phyloP scores from a whole-genome alignment of 2,797 vertebrate species.

The Falco cherrug region DNA sequence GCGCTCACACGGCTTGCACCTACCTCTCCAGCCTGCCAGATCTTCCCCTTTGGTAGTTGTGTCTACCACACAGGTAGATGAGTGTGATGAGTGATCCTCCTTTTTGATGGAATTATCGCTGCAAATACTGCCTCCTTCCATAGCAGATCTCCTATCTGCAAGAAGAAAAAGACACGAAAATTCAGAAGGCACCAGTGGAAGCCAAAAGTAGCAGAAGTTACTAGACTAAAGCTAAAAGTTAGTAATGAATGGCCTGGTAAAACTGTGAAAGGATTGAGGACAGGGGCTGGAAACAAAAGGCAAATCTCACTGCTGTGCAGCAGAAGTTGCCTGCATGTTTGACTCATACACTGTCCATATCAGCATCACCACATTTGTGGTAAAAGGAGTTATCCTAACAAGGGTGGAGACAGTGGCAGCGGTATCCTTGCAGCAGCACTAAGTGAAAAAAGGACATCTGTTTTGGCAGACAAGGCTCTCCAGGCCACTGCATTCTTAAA shows the following conservation, averaged over 20 bases:
- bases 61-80: constrained; percentile 88
- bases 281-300: background rate
- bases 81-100: constrained; percentile 82
- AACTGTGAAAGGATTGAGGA: background rate
- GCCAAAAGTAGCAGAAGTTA: background rate
- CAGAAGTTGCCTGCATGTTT: background rate
- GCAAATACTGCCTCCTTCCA: constrained; percentile 78
- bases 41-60: constrained; percentile 88
- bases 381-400: background rate
- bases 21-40: constrained; percentile 78
- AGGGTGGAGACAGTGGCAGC: background rate
- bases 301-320: background rate
- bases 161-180: background rate
- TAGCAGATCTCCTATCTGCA: constrained; percentile 77
- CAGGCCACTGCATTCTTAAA: background rate
- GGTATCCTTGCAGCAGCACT: background rate
- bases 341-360: background rate
- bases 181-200: background rate
- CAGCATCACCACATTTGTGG: background rate
- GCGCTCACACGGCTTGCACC: background rate
- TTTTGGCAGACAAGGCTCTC: background rate
- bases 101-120: constrained; percentile 79
- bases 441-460: background rate
- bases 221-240: background rate
- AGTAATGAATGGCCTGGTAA: background rate